Evolutionary conservation across 2,888 invertebrate species (phyloP), one percentile per base, ranked within the genome.

Genomic region (Thymelicus acteon): DNA sequence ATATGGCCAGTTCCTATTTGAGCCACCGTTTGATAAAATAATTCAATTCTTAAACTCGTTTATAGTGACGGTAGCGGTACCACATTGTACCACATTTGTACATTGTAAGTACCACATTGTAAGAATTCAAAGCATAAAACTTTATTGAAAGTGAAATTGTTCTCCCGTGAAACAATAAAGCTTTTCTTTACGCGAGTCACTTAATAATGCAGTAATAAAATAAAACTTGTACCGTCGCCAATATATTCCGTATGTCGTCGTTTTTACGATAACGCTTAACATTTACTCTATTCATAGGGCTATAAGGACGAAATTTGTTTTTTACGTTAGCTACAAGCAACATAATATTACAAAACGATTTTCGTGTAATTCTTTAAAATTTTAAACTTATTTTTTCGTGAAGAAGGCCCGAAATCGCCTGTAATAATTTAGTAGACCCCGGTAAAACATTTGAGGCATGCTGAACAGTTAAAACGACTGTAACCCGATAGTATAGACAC

Each of bases 131-230:
- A 5, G 31, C 3, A 12, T 12, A 44, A 12, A 44, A 44, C 12
- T 44, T 15, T 52, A 19, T 52, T 19, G 54, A 54, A 54, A 54
- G 54, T 24, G 54, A 54, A 54, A 52, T 12, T 52, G 7, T 15
- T 24, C 12, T 24, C 54, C 8, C 54, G 10, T 24, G 54, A 54
- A 54, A 24, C 54, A 10, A 76, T 78, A 79, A 79, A 75, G 73
- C 75, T 76, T 77, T 75, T 75, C 75, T 79, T 74, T 75, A 76
- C 65, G 75, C 72, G 69, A 47, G 54, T 58, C 74, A 75, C 77
- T 80, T 80, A 80, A 83, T 81, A 79, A 79, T 77, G 76, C 75
- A 74, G 76, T 75, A 78, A 82, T 84, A 84, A 84, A 83, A 79
- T 74, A 71, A 72, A 79, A 78, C 80, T 75, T 78, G 73, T 71